Base-by-base conservation (phyloP, 1,140 invertebrate species). In the Charaxes varanes region DNA sequence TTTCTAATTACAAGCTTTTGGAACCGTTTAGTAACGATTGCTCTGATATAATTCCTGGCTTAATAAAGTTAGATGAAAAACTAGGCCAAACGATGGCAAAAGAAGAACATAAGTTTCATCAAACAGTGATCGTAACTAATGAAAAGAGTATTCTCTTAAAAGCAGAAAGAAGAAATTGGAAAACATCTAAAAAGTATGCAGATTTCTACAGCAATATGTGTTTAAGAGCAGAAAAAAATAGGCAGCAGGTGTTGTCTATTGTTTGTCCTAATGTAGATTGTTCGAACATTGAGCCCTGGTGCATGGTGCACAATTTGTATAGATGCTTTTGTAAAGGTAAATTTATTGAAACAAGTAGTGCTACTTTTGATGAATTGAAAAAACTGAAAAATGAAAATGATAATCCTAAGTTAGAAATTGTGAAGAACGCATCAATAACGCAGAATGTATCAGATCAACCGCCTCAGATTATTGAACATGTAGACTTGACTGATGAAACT, bases 51-150 rank as follows among this genome's bases (percentile, higher is more conserved):
- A 49, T 78, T 19, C 62, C 64, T 2, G 67, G 55, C 1, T 54
- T 80, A 16, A 36, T 71, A 10, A 63, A 66, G 34, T 47, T 78
- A 27, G 51, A 78, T 13, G 54, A 62, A 33, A 51, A 61, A 46
- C 53, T 59, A 6, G 63, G 65, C 46, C 49, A 26, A 33, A 69
- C 53, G 15, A 46, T 82, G 32, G 55, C 78, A 2, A 82, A 70
- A 45, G 78, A 82, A 41, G 78, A 82, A 51, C 60, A 82, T 52
- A 82, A 82, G 51, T 78, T 82, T 55, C 74, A 72, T 54, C 78
- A 82, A 54, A 79, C 76, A 37, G 72, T 80, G 23, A 56, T 80
- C 14, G 32, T 80, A 17, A 62, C 62, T 11, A 61, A 67, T 6
- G 63, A 77, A 34, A 71, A 71, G 50, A 77, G 64, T 49, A 79